Evolutionary conservation across 2,888 invertebrate genomes (phyloP).

Genomic region (Eristalinus aeneus): DNA sequence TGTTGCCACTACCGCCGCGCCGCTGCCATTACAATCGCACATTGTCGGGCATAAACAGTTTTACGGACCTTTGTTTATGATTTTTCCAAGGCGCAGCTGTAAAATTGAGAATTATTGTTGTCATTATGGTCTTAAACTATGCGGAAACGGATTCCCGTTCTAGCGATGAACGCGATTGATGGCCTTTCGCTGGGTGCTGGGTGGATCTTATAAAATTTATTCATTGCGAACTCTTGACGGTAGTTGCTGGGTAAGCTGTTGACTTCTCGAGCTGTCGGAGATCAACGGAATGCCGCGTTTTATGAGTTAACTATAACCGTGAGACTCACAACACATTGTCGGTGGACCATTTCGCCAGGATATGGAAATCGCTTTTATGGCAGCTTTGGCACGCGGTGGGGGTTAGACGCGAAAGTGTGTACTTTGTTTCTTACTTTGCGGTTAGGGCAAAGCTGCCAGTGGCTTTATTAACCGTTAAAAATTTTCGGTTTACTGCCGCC

Average conservation of each 20-base stretch:
- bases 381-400: background rate
- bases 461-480: constrained; percentile 43
- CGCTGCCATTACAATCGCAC: background rate
- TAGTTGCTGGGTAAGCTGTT: constrained; percentile 8
- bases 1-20: constrained; percentile 9
- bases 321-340: background rate
- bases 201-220: constrained; percentile 48
- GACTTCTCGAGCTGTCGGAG: constrained; percentile 42
- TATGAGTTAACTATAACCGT: constrained; percentile 38
- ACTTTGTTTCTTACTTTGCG: constrained; percentile 28
- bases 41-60: constrained; percentile 46
- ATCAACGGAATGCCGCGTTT: constrained; percentile 45
- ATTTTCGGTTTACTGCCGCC: background rate
- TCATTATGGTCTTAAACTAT: constrained; percentile 70
- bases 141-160: constrained; percentile 66
- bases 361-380: constrained; percentile 33
- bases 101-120: constrained; percentile 67
- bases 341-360: background rate
- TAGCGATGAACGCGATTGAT: constrained; percentile 39
- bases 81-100: constrained; percentile 60
- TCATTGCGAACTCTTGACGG: constrained; percentile 55
- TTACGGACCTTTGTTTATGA: constrained; percentile 69
- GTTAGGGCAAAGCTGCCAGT: constrained; percentile 21
- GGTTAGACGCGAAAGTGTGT: background rate
- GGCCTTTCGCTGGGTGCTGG: background rate